Evolutionary conservation across 2,888 invertebrate genomes (phyloP).

Genomic region (Aphodius sticticus): DNA sequence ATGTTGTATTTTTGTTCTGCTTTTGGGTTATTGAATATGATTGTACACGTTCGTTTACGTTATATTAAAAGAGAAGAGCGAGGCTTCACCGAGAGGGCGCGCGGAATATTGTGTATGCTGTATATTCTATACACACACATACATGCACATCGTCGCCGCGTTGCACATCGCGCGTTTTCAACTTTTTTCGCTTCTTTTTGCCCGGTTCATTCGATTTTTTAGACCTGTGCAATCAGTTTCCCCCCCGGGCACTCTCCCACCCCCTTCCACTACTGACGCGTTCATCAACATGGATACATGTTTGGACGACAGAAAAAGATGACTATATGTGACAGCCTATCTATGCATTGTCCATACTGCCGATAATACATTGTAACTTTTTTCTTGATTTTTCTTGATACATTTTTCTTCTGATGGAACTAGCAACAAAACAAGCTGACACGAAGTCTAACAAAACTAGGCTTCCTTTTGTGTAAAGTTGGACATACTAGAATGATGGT

Average conservation of each 20-base stretch:
- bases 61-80: constrained; percentile 25
- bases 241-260: constrained; percentile 4
- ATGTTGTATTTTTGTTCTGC: constrained; percentile 54
- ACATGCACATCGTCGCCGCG: constrained; percentile 6
- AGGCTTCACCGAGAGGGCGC: neutral
- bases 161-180: constrained; percentile 16
- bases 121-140: neutral
- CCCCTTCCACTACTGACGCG: constrained; percentile 12
- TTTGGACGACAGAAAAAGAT: neutral
- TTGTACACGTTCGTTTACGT: constrained; percentile 35
- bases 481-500: too few relatives aligned
- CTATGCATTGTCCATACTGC: too few relatives aligned
- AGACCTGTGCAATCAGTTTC: constrained; percentile 23
- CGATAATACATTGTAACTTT: too few relatives aligned
- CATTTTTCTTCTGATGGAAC: too few relatives aligned
- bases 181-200: constrained; percentile 13
- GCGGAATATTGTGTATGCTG: neutral
- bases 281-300: constrained; percentile 14
- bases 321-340: neutral
- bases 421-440: too few relatives aligned
- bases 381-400: too few relatives aligned
- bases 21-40: constrained; percentile 43
- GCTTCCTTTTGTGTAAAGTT: too few relatives aligned
- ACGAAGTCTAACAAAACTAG: too few relatives aligned
- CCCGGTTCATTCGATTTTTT: constrained; percentile 22